Base-by-base conservation (phyloP, 2,797 vertebrate genomes). In the Urocyon cinereoargenteus region DNA sequence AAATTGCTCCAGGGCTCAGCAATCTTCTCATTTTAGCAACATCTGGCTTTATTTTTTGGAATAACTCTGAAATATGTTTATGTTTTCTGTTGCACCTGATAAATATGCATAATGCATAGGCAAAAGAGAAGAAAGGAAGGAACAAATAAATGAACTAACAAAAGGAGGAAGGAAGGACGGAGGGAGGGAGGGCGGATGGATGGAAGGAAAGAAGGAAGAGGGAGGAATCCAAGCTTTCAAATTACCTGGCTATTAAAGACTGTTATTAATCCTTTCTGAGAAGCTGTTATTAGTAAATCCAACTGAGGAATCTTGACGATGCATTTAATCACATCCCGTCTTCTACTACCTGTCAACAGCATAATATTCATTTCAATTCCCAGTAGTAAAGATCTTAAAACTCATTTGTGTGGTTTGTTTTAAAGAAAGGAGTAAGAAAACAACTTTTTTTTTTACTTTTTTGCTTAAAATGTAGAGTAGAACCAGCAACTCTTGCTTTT, bases 171-270 rank as follows among this genome's bases (percentile, higher is more conserved):
- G 21, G 21, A 53, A 15, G 6, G 18, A 49, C 10, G 2, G 2
- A 13, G 22, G 11, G 11, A 16, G 28, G 28, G 31, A 14, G 7
- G 1, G 45, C 6, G n/a, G 3, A 15, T 2, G 14, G 2, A 24
- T 0, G 4, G 7, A 40, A 15, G 24, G 5, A 45, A 45, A 45
- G 24, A 6, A 3, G 24, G 34, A 1, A 4, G 9, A 16, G 7
- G 51, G 10, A 45, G 12, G 4, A 15, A 45, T 21, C 13, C 13
- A 86, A 92, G 61, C 4, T 84, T 73, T 84, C 87, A 64, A 95
- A 95, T 98, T 98, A 99, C 98, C 98, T 99, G 96, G 77, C 96
- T 98, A n/a, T 95, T 98, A 95, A 98, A 99, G 95, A 99, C 24
- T 12, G 98, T 98, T 89, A 99, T 62, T 49, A 97, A 78, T 98